Conservation (phyloP, 2,888 invertebrate genomes). For the Drymonia ruficornis region DNA sequence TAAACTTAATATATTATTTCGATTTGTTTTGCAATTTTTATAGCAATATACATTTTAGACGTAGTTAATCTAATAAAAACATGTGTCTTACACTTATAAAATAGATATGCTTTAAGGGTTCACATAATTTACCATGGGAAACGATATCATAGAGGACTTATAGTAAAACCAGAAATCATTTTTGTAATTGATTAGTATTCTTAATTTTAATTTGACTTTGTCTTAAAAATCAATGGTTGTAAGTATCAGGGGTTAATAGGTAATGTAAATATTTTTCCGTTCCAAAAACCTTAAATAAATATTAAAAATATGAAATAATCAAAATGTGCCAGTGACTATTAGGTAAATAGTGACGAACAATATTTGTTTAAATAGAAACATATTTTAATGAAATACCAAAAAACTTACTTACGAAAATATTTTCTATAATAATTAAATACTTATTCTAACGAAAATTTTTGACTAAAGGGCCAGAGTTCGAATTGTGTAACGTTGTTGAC, state of each 20-base stretch:
- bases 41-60: too few relatives aligned
- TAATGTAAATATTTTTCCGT: slow-evolving; percentile 29
- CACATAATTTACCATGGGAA: too few relatives aligned
- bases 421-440: slow-evolving; percentile 67
- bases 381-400: slow-evolving; percentile 50
- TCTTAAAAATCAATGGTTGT: too few relatives aligned
- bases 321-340: slow-evolving; percentile 57
- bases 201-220: too few relatives aligned
- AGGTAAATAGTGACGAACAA: slow-evolving; percentile 46
- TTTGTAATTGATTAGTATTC: too few relatives aligned
- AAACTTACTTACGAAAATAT: slow-evolving; percentile 59
- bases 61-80: too few relatives aligned
- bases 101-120: too few relatives aligned
- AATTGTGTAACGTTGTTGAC: slow-evolving; percentile 46
- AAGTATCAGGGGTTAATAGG: not conserved
- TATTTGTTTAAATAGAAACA: slow-evolving; percentile 39
- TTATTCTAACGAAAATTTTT: slow-evolving; percentile 76
- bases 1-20: not conserved
- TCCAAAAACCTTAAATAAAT: slow-evolving; percentile 30
- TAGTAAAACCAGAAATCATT: too few relatives aligned
- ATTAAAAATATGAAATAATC: slow-evolving; percentile 43
- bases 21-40: not conserved
- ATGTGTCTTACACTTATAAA: too few relatives aligned
- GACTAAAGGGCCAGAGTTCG: slow-evolving; percentile 80
- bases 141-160: too few relatives aligned